Evolutionary conservation across 2,888 invertebrate genomes (phyloP).

Genomic region (Sipha maydis): DNA sequence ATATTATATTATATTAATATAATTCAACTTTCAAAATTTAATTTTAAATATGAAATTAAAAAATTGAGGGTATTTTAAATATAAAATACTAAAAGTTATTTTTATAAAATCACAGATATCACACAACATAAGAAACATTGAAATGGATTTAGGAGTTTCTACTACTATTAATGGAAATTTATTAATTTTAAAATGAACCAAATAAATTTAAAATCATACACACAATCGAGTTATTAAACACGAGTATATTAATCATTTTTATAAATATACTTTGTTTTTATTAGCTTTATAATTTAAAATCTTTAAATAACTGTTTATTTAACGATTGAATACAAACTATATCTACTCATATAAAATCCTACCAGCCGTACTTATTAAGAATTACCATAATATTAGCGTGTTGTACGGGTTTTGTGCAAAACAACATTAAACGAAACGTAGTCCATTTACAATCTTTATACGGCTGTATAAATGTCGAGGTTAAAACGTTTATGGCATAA

Average conservation of each 20-base stretch:
- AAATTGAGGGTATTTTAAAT: too few relatives aligned
- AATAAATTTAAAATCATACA: too few relatives aligned
- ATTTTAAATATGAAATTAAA: not conserved
- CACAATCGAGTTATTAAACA: too few relatives aligned
- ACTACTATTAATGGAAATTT: too few relatives aligned
- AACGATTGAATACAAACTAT: not conserved
- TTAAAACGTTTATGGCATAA: not conserved
- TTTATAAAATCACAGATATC: not conserved
- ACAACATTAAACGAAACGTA: constrained; percentile 8
- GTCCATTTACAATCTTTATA: constrained; percentile 26
- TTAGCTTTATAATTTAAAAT: not conserved
- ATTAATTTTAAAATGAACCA: too few relatives aligned
- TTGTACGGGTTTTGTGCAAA: constrained; percentile 22
- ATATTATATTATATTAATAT: not conserved
- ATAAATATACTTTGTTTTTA: not conserved
- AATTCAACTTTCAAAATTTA: not conserved
- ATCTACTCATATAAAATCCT: not conserved
- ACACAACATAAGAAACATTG: not conserved
- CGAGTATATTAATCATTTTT: too few relatives aligned
- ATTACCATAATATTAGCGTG: constrained; percentile 29
- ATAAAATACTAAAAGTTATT: too few relatives aligned
- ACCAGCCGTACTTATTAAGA: not conserved
- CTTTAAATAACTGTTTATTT: not conserved
- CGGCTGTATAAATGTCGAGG: constrained; percentile 43
- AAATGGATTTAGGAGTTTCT: not conserved